Evolutionary conservation across 2,797 vertebrate genomes (phyloP), one percentile per base, ranked within the genome.

Genomic region (Phrynocephalus guinanensis): DNA sequence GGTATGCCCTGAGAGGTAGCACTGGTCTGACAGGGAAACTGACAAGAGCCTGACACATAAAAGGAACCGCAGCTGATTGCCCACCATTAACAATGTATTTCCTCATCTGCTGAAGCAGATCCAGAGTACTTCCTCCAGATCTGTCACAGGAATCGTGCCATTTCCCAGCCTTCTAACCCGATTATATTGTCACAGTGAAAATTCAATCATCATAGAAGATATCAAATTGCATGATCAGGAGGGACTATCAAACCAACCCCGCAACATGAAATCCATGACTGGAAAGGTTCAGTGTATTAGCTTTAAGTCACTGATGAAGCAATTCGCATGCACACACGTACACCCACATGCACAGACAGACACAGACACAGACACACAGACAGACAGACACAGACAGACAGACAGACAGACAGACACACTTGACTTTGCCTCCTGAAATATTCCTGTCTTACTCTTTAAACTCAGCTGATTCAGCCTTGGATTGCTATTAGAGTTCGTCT

Each of bases 161-260:
- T 79, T 88, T 72, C 33, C 30, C 9, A 18, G 52, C 7, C 63
- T 15, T 11, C 77, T 60, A 83, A 79, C 52, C 11, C n/a, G 24
- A 16, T 56, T 28, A n/a, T 79, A 24, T 81, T 83, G 66, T 30
- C 71, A 26, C 16, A 71, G 50, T 6, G 33, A 33, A 87, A 87
- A 83, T 83, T 56, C 30, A 87, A 24, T 56, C 56, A 83, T 87
- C 10, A 78, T 16, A 83, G 5, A 66, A 75, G 67, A 2, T 48
- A 66, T 60, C n/a, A 75, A 82, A 76, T 68, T 87, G 52, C 56
- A 86, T 48, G 26, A 9, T 50, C 30, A 66, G 60, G 50, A 85
- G n/a, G 5, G 30, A 72, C 30, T 6, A 7, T 71, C 38, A 67
- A 84, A 77, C 11, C 5, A 75, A 30, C 9, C 72, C 38, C 3